phyloP scores from a whole-genome alignment of 2,797 vertebrate species.

The Siniperca scherzeri region DNA sequence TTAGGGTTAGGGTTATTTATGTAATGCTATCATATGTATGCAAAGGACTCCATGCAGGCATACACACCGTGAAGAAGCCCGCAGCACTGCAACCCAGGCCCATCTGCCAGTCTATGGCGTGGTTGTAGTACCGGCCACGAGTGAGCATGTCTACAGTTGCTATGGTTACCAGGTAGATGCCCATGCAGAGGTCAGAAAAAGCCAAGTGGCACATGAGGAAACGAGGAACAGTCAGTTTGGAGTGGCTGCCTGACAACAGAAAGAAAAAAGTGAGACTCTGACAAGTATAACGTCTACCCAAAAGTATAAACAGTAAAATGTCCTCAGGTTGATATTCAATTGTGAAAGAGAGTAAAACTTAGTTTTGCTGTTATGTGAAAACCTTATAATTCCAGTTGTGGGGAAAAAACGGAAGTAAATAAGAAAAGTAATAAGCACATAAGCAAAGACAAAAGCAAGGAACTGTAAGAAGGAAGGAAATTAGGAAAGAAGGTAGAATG shows the following conservation, averaged over 20 bases:
- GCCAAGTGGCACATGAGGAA: conserved; percentile 99
- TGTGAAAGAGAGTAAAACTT: neutral
- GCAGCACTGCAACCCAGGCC: conserved; percentile 91
- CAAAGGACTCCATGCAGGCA: neutral
- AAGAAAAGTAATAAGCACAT: neutral
- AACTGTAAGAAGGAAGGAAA: neutral
- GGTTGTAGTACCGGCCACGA: conserved; percentile 92
- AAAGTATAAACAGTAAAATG: conserved; percentile 8
- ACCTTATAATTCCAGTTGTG: neutral
- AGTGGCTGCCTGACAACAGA: conserved; percentile 83
- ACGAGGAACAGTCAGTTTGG: conserved; percentile 94
- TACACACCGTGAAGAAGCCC: conserved; percentile 92
- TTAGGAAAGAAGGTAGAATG: neutral
- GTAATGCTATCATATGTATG: neutral
- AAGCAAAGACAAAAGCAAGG: neutral
- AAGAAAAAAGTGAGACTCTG: conserved; percentile 11
- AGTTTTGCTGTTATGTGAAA: neutral
- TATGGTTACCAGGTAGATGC: conserved; percentile 94
- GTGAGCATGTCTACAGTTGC: conserved; percentile 92
- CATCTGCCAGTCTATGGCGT: conserved; percentile 95
- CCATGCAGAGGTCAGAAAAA: conserved; percentile 97
- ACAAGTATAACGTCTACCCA: neutral
- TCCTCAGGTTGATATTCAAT: neutral
- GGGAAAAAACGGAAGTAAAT: neutral
- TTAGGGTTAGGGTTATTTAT: neutral